Percentiles rank a stretch among this genome's conserved stretches.
These are phyloP conservation scores for Coelopa frigida DNA, from an alignment of 1,140 invertebrate species.

Conservation along the genomic window DNA sequence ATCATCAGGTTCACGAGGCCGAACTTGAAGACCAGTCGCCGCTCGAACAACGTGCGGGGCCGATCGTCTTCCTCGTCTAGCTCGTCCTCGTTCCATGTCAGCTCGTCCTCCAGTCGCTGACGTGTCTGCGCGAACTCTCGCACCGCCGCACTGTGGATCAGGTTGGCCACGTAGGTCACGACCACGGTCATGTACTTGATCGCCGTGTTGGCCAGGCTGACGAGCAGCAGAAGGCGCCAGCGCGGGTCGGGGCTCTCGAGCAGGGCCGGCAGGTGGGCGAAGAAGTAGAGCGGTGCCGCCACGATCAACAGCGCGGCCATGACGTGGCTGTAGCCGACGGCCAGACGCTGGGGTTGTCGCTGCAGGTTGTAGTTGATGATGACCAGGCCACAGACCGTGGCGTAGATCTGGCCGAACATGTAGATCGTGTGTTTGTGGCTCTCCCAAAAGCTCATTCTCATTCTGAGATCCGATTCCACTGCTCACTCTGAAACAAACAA, in stretches of 20 bases:
- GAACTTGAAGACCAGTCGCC: constrained; percentile 34
- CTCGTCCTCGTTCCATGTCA: constrained; percentile 11
- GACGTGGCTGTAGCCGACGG: constrained; percentile 24
- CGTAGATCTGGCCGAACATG: constrained; percentile 33
- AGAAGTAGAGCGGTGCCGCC: constrained; percentile 28
- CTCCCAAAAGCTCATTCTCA: constrained; percentile 40
- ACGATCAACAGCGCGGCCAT: constrained; percentile 27
- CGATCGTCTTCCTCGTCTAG: neutral
- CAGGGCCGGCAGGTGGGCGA: constrained; percentile 20
- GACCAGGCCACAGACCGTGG: constrained; percentile 31
- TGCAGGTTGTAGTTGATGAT: constrained; percentile 36
- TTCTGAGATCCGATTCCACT: no score
- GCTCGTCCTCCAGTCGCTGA: constrained; percentile 18
- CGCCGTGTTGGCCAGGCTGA: constrained; percentile 29
- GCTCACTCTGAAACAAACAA: no score
- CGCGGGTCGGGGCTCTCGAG: constrained; percentile 21
- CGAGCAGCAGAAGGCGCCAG: constrained; percentile 27
- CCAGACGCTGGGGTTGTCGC: constrained; percentile 16
- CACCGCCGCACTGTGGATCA: constrained; percentile 27
- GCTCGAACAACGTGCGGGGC: constrained; percentile 19
- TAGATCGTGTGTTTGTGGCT: constrained; percentile 33
- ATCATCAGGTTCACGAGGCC: constrained; percentile 35
- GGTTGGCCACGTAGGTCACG: constrained; percentile 33
- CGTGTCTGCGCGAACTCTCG: constrained; percentile 24
- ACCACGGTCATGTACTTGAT: constrained; percentile 35